Evolutionary conservation across 2,797 vertebrate species (phyloP).

Genomic region (Coranthus polyacanthus): DNA sequence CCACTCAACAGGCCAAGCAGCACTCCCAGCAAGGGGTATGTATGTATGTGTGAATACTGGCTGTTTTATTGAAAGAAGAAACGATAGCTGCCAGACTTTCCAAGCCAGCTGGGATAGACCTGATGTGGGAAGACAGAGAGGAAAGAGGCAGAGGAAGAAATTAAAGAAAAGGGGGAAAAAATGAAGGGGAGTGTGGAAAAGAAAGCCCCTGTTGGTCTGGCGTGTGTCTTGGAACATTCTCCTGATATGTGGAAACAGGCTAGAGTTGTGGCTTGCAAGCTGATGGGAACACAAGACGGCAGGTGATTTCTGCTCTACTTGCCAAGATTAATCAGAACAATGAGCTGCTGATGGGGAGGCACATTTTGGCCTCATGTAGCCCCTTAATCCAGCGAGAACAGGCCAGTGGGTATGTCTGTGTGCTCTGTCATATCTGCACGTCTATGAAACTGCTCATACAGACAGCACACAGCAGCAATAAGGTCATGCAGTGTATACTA

Average conservation of each 20-base stretch:
- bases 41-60: conserved; percentile 5
- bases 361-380: conserved; percentile 47
- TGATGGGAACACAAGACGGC: conserved; percentile 76
- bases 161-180: conserved; percentile 51
- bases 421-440: conserved; percentile 27
- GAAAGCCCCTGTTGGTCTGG: conserved; percentile 75
- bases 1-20: not conserved
- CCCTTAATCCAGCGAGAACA: conserved; percentile 48
- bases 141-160: conserved; percentile 21
- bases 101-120: conserved; percentile 47
- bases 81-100: conserved; percentile 20
- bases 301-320: conserved; percentile 75
- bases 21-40: not conserved
- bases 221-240: conserved; percentile 78
- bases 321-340: conserved; percentile 77
- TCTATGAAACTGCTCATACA: conserved; percentile 19
- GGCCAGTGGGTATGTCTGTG: conserved; percentile 34
- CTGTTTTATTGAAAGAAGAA: conserved; percentile 18
- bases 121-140: conserved; percentile 19
- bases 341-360: conserved; percentile 55
- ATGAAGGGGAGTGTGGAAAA: conserved; percentile 71
- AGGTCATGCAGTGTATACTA: not conserved
- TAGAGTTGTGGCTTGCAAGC: conserved; percentile 46
- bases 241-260: conserved; percentile 75
- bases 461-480: not conserved